A percentile compares a stretch with the other conserved stretches of the same genome.
These are phyloP conservation scores for Grus americana DNA, from an alignment of 2,113 vertebrate species.

Conservation along the genomic window DNA sequence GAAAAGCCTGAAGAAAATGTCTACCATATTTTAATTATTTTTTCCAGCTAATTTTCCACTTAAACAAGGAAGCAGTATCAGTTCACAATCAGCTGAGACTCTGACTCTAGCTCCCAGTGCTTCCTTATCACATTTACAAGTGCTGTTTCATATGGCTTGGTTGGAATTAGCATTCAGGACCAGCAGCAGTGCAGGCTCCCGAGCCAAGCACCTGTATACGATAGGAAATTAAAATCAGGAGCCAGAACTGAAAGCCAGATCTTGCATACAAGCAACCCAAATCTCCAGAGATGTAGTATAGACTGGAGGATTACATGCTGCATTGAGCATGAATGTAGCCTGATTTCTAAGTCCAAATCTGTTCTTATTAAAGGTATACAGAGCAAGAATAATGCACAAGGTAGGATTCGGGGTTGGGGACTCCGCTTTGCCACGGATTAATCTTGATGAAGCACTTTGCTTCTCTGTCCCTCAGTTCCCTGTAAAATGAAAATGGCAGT, in stretches of 20 bases:
- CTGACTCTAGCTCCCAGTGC: slow-evolving; percentile 6
- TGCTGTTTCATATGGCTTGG: not conserved
- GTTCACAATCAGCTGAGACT: slow-evolving; percentile 41
- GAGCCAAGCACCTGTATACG: slow-evolving; percentile 20
- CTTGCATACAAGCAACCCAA: not conserved
- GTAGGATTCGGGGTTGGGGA: not conserved
- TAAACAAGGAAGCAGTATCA: slow-evolving; percentile 43
- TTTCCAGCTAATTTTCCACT: slow-evolving; percentile 60
- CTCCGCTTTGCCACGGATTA: not conserved
- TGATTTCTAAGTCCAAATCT: not conserved
- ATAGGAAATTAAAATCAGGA: slow-evolving; percentile 50
- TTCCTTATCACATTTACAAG: slow-evolving; percentile 38
- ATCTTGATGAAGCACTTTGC: not conserved
- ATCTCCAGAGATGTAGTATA: not conserved
- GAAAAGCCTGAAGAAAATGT: slow-evolving; percentile 10
- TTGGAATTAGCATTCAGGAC: slow-evolving; percentile 46
- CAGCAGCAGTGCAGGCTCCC: not conserved
- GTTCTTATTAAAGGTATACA: not conserved
- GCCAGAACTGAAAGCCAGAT: slow-evolving; percentile 33
- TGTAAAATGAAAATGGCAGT: not conserved
- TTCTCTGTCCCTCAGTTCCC: not conserved
- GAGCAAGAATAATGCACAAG: not conserved
- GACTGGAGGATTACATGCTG: slow-evolving; percentile 12
- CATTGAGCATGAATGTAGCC: not conserved
- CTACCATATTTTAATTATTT: slow-evolving; percentile 46